Conservation (phyloP, 2,797 vertebrate species). For the Neosilurus hyrtlii region DNA sequence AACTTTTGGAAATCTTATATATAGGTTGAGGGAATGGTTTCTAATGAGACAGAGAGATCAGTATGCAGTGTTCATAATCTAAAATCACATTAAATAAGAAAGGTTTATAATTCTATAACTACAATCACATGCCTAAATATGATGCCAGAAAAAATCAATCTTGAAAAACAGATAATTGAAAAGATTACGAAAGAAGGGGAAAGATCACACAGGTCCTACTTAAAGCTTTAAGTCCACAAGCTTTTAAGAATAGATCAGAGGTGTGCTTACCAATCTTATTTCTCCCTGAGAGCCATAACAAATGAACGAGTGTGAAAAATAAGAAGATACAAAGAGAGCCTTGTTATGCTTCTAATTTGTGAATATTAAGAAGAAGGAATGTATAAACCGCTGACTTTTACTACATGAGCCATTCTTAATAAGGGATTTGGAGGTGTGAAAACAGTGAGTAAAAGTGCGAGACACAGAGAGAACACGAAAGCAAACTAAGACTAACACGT, state of each 20-base stretch:
- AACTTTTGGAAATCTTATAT: not conserved
- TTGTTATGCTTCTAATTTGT: constrained; percentile 16
- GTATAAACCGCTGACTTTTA: not conserved
- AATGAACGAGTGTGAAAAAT: constrained; percentile 49
- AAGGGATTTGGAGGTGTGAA: not conserved
- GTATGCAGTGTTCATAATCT: not conserved
- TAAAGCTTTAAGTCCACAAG: constrained; percentile 54
- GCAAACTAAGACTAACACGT: not conserved
- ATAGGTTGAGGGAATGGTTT: not conserved
- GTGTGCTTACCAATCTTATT: constrained; percentile 86
- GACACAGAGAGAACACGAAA: not conserved
- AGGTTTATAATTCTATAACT: constrained; percentile 9
- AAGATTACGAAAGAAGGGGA: constrained; percentile 39
- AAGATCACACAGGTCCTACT: constrained; percentile 50
- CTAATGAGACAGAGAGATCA: not conserved
- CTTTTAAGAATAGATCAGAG: constrained; percentile 34
- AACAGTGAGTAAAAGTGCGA: not conserved
- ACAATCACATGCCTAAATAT: not conserved
- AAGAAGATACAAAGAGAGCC: constrained; percentile 13
- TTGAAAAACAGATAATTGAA: constrained; percentile 3
- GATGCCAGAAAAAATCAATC: not conserved
- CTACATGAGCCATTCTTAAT: not conserved
- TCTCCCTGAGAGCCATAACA: constrained; percentile 76
- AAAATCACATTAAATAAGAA: not conserved
- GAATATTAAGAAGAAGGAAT: not conserved